Evolutionary conservation across 1,140 invertebrate species (phyloP).

Genomic region (Bactericera cockerelli): DNA sequence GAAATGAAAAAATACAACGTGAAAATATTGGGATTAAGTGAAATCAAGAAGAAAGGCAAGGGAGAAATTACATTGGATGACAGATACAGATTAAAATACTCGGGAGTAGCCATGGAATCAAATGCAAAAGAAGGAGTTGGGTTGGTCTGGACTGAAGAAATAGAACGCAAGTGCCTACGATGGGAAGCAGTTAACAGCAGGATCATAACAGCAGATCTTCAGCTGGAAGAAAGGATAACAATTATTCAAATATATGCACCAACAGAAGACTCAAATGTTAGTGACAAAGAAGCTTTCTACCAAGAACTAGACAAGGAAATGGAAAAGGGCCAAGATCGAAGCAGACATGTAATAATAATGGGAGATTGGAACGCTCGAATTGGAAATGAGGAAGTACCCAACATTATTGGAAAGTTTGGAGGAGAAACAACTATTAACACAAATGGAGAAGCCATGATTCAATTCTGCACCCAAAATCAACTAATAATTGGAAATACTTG

Average conservation of each 20-base stretch:
- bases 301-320: constrained; percentile 10
- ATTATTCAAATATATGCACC: constrained; percentile 8
- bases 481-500: constrained; percentile 7
- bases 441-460: constrained; percentile 3
- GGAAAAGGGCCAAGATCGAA: constrained; percentile 7
- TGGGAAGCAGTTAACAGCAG: constrained; percentile 6
- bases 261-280: constrained; percentile 6
- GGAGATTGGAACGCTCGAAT: constrained; percentile 1
- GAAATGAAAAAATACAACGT: constrained; percentile 11
- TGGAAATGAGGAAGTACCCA: neutral
- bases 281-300: constrained; percentile 7
- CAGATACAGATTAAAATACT: neutral
- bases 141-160: neutral
- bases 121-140: neutral
- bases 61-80: constrained; percentile 4
- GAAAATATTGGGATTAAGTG: constrained; percentile 5
- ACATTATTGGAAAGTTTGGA: constrained; percentile 3
- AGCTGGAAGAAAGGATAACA: constrained; percentile 9
- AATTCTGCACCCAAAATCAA: constrained; percentile 8
- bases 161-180: neutral
- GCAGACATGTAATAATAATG: constrained; percentile 7
- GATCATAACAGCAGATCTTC: constrained; percentile 7
- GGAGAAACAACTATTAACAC: constrained; percentile 1
- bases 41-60: constrained; percentile 11
- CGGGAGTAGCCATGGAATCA: neutral